A percentile compares a stretch with the other conserved stretches of the same genome.
Conservation (phyloP, 2,113 vertebrate species). For the Eurypyga helias region DNA sequence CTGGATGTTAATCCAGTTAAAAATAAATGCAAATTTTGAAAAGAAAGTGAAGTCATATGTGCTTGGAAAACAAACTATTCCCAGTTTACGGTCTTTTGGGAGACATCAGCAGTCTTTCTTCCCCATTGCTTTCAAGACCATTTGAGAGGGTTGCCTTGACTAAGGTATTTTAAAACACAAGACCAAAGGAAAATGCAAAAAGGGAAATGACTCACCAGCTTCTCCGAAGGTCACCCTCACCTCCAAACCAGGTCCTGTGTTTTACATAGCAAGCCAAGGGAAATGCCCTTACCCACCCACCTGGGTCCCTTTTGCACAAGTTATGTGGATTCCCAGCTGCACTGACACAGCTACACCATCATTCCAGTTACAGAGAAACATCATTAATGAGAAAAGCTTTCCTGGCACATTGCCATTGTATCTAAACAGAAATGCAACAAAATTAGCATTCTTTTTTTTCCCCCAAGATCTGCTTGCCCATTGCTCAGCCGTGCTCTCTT, state of each 20-base stretch:
- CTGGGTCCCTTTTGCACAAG: fast-evolving
- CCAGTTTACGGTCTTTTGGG: background rate
- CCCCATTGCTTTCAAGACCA: background rate
- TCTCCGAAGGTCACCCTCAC: background rate
- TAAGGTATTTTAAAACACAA: background rate
- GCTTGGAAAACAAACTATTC: slow-evolving; percentile 51
- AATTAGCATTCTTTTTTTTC: background rate
- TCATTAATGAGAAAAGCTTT: background rate
- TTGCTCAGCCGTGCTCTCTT: fast-evolving
- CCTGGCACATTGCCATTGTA: background rate
- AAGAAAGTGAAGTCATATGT: slow-evolving; percentile 49
- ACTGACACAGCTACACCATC: fast-evolving
- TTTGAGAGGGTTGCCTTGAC: background rate
- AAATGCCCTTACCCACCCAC: background rate
- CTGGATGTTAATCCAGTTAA: slow-evolving; percentile 73
- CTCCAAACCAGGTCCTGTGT: background rate
- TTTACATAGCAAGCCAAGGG: background rate
- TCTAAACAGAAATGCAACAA: background rate
- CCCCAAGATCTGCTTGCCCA: background rate
- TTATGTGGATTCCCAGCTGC: fast-evolving
- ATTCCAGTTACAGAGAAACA: background rate
- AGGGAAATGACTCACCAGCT: background rate
- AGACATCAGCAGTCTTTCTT: background rate
- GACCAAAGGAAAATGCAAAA: background rate
- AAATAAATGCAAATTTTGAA: slow-evolving; percentile 72